Evolutionary conservation across 2,888 invertebrate genomes (phyloP).

Genomic region (Caenorhabditis sp.): DNA sequence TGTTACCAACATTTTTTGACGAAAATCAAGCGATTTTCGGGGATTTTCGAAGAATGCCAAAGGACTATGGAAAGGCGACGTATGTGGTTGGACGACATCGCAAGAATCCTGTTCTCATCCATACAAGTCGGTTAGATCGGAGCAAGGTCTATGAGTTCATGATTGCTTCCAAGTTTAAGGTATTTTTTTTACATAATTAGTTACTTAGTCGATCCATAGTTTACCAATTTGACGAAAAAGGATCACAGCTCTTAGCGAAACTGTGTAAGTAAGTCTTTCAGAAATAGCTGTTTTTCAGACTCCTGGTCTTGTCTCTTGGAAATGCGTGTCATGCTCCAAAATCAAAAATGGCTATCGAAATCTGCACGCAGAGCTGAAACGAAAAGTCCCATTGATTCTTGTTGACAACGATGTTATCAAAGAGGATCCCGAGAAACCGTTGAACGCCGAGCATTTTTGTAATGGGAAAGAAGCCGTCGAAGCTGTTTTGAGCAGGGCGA

Average conservation of each 20-base stretch:
- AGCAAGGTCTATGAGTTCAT: constrained; percentile 62
- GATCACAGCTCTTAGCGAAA: too few relatives aligned
- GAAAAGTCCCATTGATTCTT: constrained; percentile 55
- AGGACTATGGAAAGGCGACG: constrained; percentile 46
- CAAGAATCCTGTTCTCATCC: constrained; percentile 47
- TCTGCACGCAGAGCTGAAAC: constrained; percentile 28
- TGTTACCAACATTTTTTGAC: neutral
- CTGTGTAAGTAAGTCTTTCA: too few relatives aligned
- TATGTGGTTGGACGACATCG: constrained; percentile 46
- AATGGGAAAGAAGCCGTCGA: constrained; percentile 54
- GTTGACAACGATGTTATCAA: constrained; percentile 64
- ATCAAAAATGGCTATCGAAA: constrained; percentile 54
- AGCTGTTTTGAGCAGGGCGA: constrained; percentile 43
- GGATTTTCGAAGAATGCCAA: constrained; percentile 8
- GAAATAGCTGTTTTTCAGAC: too few relatives aligned
- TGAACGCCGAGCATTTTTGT: constrained; percentile 62
- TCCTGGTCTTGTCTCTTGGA: constrained; percentile 62
- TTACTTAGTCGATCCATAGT: neutral
- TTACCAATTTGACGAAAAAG: too few relatives aligned
- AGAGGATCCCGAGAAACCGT: constrained; percentile 57
- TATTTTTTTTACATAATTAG: too few relatives aligned
- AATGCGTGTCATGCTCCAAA: constrained; percentile 46
- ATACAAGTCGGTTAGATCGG: constrained; percentile 28
- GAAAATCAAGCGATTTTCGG: neutral
- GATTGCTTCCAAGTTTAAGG: constrained; percentile 52